A percentile compares a stretch with the other conserved stretches of the same genome.
These are phyloP conservation scores for Seriola dumerili DNA, from an alignment of 2,113 vertebrate genomes.

Conservation along the genomic window DNA sequence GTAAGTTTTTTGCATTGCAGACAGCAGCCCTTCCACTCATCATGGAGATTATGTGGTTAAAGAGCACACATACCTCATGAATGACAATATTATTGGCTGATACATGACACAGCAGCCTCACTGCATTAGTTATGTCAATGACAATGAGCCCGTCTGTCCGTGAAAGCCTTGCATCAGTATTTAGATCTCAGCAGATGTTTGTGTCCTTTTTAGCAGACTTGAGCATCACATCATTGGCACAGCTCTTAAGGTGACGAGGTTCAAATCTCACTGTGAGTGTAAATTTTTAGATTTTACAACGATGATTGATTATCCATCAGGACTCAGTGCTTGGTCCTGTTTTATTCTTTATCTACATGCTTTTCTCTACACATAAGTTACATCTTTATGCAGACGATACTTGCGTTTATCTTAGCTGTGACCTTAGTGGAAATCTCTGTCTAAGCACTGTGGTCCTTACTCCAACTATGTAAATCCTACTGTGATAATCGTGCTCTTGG, in stretches of 20 bases:
- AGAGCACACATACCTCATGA: neutral
- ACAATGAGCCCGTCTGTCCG: constrained; percentile 28
- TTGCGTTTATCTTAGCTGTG: neutral
- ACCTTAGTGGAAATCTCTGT: neutral
- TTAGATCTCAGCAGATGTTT: neutral
- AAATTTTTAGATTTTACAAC: neutral
- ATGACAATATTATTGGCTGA: neutral
- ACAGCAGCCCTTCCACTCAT: neutral
- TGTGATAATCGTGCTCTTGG: too few species aligned
- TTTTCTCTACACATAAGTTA: too few species aligned
- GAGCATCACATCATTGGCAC: neutral
- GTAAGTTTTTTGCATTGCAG: too few species aligned
- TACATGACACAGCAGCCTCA: constrained; percentile 7
- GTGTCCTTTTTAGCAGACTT: neutral
- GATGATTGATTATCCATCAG: neutral
- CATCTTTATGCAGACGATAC: neutral
- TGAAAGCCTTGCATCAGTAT: neutral
- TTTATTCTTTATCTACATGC: too few species aligned
- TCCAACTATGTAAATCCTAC: too few species aligned
- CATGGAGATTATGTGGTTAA: neutral
- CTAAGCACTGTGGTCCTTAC: neutral
- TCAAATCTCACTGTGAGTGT: neutral
- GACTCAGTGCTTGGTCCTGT: neutral
- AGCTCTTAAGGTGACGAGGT: neutral
- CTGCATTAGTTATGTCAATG: neutral